Percentiles rank a stretch among this genome's conserved stretches.
Conservation (phyloP, 2,113 vertebrate species). For the Thalassarche chlororhynchos region DNA sequence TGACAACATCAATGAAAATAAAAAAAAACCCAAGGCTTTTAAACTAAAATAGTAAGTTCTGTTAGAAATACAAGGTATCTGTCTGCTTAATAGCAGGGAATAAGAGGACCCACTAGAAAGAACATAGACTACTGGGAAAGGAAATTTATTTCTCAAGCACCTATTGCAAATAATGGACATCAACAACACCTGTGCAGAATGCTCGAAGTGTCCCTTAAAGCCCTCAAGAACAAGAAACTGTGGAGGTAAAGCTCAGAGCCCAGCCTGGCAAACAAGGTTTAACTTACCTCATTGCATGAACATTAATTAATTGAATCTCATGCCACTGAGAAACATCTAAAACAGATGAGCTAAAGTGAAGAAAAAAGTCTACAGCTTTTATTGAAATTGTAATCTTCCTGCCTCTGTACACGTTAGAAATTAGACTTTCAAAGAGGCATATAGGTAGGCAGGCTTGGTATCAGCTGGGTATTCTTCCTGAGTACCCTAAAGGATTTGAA, state of each 20-base stretch:
- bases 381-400: not conserved
- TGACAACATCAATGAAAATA: not conserved
- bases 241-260: not conserved
- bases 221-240: not conserved
- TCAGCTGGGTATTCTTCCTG: not conserved
- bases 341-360: not conserved
- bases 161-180: not conserved
- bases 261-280: not conserved
- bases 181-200: not conserved
- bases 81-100: not conserved
- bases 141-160: not conserved
- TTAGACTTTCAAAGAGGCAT: not conserved
- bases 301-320: not conserved
- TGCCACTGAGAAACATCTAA: not conserved
- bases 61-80: not conserved
- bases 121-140: not conserved
- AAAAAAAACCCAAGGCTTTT: not conserved
- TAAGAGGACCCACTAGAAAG: not conserved
- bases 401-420: not conserved
- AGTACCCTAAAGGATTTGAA: not conserved
- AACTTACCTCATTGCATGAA: not conserved
- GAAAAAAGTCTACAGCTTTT: not conserved
- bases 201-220: not conserved
- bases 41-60: not conserved
- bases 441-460: not conserved